phyloP scores from a whole-genome alignment of 2,797 vertebrate species.

The Lophotriccus pileatus region DNA sequence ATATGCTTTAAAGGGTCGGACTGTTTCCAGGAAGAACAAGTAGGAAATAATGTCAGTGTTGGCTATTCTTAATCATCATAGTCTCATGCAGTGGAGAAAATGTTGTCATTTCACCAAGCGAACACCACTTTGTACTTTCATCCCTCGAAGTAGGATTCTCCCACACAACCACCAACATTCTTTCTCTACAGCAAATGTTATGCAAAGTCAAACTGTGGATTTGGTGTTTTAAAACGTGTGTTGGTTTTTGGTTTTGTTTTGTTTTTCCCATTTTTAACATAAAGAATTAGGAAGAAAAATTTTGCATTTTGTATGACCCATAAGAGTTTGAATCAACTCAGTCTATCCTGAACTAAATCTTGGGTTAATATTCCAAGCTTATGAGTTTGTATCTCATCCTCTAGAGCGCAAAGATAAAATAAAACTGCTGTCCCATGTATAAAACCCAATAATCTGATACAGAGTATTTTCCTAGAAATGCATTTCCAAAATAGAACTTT shows the following conservation, averaged over 20 bases:
- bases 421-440: not conserved
- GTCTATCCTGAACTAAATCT: not conserved
- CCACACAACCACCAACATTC: not conserved
- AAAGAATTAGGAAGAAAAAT: not conserved
- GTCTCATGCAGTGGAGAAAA: not conserved
- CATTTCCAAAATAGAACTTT: not conserved
- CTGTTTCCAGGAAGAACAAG: constrained; percentile 31
- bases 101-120: not conserved
- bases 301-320: not conserved
- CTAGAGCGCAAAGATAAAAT: not conserved
- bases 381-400: not conserved
- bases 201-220: not conserved
- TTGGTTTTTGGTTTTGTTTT: not conserved
- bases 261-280: not conserved
- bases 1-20: not conserved
- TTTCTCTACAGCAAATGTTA: not conserved
- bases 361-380: not conserved
- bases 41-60: constrained; percentile 25
- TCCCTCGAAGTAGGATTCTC: not conserved
- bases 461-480: not conserved
- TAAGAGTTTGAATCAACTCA: not conserved
- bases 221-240: not conserved
- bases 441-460: not conserved
- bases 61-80: not conserved
- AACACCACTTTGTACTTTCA: not conserved